These are phyloP conservation scores for Ceuthmochares aereus DNA, from an alignment of 2,113 vertebrate genomes.

Conservation along the genomic window DNA sequence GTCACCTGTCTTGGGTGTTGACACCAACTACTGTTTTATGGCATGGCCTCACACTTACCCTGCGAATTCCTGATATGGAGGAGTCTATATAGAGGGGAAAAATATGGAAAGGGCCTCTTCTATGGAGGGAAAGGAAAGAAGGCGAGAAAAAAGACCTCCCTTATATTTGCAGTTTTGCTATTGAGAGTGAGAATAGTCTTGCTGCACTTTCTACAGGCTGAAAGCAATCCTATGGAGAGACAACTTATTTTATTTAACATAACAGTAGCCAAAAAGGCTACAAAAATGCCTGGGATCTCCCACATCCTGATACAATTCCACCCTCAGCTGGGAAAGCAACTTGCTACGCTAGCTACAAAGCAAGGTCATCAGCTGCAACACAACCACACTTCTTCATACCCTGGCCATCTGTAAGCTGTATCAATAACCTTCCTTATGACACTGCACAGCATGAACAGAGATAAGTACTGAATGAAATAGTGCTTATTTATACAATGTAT, in stretches of 20 bases:
- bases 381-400: not conserved
- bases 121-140: not conserved
- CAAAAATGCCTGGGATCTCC: not conserved
- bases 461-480: not conserved
- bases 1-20: not conserved
- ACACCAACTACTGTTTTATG: not conserved
- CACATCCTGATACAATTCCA: not conserved
- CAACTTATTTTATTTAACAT: not conserved
- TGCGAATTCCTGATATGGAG: not conserved
- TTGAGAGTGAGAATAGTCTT: not conserved
- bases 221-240: not conserved
- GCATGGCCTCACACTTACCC: not conserved
- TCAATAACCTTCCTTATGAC: not conserved
- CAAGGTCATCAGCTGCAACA: not conserved
- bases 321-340: not conserved
- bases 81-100: not conserved
- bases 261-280: not conserved
- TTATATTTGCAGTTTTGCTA: not conserved
- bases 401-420: not conserved
- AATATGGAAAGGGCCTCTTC: not conserved
- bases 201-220: not conserved
- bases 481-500: not conserved
- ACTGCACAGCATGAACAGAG: not conserved
- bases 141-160: not conserved
- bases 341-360: not conserved